Evolutionary conservation across 1,140 invertebrate genomes (phyloP).

Genomic region (Cherax destructor): DNA sequence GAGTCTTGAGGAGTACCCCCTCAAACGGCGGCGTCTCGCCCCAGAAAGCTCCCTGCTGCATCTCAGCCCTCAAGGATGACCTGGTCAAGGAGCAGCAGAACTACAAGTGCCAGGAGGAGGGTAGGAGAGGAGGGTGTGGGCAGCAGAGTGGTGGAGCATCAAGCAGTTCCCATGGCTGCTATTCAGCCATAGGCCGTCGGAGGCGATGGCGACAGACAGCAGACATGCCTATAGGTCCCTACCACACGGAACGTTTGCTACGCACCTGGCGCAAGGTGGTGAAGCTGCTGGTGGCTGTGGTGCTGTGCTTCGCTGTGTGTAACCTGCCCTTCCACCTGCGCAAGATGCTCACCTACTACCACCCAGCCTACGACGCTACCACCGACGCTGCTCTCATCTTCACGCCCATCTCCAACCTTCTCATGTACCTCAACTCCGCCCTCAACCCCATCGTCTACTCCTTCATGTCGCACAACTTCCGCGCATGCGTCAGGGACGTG

Average conservation of each 20-base stretch:
- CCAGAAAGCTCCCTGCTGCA: slow-evolving; percentile 27
- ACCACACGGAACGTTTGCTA: slow-evolving; percentile 62
- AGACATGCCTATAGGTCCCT: slow-evolving; percentile 70
- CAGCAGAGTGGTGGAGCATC: slow-evolving; percentile 5
- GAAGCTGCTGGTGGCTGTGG: slow-evolving; percentile 88
- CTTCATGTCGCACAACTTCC: slow-evolving; percentile 71
- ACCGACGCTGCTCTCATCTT: slow-evolving; percentile 56
- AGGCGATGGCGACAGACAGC: slow-evolving; percentile 43
- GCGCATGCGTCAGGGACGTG: slow-evolving; percentile 68
- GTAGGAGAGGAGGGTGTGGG: background rate
- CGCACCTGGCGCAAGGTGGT: slow-evolving; percentile 74
- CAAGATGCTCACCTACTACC: slow-evolving; percentile 78
- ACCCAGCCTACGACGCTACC: slow-evolving; percentile 69
- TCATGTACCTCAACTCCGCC: slow-evolving; percentile 69
- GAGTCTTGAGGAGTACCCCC: background rate
- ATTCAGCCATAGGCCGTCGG: slow-evolving; percentile 79
- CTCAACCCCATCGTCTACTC: slow-evolving; percentile 69
- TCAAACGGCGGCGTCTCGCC: background rate
- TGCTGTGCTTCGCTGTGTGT: slow-evolving; percentile 88
- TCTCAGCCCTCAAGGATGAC: slow-evolving; percentile 41
- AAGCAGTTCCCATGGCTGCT: slow-evolving; percentile 41
- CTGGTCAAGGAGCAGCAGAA: background rate
- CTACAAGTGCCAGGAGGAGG: background rate
- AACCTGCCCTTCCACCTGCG: slow-evolving; percentile 89
- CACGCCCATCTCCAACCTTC: slow-evolving; percentile 56